Percentiles rank a stretch among this genome's conserved stretches.
Evolutionary conservation across 2,113 vertebrate species (phyloP).

Genomic region (Monopterus albus): DNA sequence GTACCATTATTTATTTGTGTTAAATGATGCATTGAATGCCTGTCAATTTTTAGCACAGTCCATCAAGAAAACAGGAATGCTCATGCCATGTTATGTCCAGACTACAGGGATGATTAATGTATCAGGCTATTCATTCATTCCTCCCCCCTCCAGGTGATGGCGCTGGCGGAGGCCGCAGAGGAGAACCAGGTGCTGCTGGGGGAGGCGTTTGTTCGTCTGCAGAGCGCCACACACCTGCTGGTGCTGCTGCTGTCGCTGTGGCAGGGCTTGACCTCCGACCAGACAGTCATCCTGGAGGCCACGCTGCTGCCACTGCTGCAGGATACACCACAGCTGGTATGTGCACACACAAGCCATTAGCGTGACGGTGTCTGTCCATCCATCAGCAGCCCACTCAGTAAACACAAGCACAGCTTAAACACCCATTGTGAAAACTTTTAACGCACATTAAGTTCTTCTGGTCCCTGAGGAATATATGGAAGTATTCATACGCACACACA

Average conservation of each 20-base stretch:
- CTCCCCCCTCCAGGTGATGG: constrained; percentile 85
- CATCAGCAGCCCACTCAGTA: constrained; percentile 50
- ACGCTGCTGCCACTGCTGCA: constrained; percentile 89
- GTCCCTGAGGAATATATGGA: constrained; percentile 48
- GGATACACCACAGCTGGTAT: constrained; percentile 92
- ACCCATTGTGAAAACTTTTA: constrained; percentile 59
- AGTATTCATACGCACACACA: constrained; percentile 24
- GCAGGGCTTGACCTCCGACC: constrained; percentile 89
- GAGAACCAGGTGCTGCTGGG: constrained; percentile 86
- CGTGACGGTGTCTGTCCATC: constrained; percentile 52
- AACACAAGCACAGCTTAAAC: constrained; percentile 53
- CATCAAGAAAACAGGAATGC: too few species aligned
- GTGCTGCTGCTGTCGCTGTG: constrained; percentile 90
- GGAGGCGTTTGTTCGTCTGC: constrained; percentile 86
- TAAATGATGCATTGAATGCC: too few species aligned
- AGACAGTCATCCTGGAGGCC: constrained; percentile 89
- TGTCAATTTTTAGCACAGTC: too few species aligned
- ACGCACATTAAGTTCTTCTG: constrained; percentile 60
- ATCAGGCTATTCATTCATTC: background rate
- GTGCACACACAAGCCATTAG: constrained; percentile 53
- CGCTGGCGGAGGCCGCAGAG: constrained; percentile 90
- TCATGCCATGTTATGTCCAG: background rate
- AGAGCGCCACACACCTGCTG: constrained; percentile 89
- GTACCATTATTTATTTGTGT: too few species aligned
- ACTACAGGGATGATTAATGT: background rate